A percentile compares a stretch with the other conserved stretches of the same genome.
Evolutionary conservation across 2,113 vertebrate species (phyloP).

Genomic region (Eurypyga helias): DNA sequence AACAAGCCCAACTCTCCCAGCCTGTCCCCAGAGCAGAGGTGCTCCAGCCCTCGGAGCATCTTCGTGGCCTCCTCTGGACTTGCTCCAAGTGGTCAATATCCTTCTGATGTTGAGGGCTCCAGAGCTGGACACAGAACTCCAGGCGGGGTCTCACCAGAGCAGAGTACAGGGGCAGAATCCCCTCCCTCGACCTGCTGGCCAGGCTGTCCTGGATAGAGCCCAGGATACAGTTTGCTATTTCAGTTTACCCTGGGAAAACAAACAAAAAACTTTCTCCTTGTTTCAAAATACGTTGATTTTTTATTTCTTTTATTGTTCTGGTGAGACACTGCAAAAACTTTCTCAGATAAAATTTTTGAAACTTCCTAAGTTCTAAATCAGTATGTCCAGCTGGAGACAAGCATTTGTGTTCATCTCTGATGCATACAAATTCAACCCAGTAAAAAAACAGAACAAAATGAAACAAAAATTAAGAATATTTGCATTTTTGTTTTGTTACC

Average conservation of each 20-base stretch:
- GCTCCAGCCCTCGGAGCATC: no score
- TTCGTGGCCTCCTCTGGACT: no score
- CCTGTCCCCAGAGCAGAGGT: no score
- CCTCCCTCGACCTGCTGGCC: no score
- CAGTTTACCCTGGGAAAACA: not conserved
- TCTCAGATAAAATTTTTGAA: not conserved
- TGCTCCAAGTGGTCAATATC: no score
- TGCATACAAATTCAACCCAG: not conserved
- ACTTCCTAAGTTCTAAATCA: not conserved
- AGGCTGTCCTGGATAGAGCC: no score
- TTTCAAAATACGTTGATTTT: not conserved
- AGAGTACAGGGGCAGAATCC: no score
- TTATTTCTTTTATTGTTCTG: fast-evolving
- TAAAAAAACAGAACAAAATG: not conserved
- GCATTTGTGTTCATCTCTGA: not conserved
- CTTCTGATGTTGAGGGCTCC: no score
- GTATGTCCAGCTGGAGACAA: not conserved
- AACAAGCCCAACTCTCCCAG: no score
- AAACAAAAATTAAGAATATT: not conserved
- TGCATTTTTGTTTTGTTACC: not conserved
- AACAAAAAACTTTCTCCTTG: not conserved
- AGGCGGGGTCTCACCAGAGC: no score
- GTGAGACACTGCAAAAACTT: not conserved
- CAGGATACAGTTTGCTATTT: not conserved
- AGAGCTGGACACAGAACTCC: no score